These are phyloP conservation scores for Sturmia bella DNA, from an alignment of 2,888 invertebrate genomes.

Conservation along the genomic window DNA sequence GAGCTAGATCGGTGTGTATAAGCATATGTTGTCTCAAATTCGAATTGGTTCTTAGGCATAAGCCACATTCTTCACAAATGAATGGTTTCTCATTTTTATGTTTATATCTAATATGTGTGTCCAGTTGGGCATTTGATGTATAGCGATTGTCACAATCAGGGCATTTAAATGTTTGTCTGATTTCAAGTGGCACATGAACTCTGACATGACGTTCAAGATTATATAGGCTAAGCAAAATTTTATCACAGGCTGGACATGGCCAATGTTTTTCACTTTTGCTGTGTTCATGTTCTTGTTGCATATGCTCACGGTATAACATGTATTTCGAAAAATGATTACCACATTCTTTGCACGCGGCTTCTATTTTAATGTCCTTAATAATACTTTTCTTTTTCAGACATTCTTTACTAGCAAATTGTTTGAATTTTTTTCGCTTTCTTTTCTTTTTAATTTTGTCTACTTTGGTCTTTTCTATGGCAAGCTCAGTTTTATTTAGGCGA, in stretches of 20 bases:
- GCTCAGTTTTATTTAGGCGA: background rate
- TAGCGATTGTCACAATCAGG: conserved; percentile 78
- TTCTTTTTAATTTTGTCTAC: conserved; percentile 39
- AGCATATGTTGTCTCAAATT: conserved; percentile 82
- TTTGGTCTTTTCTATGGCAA: background rate
- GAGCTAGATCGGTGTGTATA: conserved; percentile 82
- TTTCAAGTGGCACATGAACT: conserved; percentile 73
- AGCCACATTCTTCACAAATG: conserved; percentile 83
- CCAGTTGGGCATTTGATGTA: conserved; percentile 73
- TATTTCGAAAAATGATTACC: conserved; percentile 54
- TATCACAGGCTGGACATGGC: conserved; percentile 69
- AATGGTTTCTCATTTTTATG: conserved; percentile 81
- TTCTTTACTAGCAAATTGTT: conserved; percentile 6
- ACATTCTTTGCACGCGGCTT: conserved; percentile 51
- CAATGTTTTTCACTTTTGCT: conserved; percentile 50
- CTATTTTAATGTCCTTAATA: conserved; percentile 42
- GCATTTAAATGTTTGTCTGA: conserved; percentile 74
- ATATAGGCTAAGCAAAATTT: conserved; percentile 58
- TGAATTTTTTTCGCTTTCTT: conserved; percentile 44
- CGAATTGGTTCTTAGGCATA: conserved; percentile 82
- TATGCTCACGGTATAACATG: conserved; percentile 69
- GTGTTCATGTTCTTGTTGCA: conserved; percentile 70
- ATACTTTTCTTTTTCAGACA: conserved; percentile 13
- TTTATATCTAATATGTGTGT: conserved; percentile 76
- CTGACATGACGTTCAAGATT: conserved; percentile 69